These are phyloP conservation scores for Diplodus sargus DNA, from an alignment of 2,797 vertebrate genomes.

Conservation along the genomic window DNA sequence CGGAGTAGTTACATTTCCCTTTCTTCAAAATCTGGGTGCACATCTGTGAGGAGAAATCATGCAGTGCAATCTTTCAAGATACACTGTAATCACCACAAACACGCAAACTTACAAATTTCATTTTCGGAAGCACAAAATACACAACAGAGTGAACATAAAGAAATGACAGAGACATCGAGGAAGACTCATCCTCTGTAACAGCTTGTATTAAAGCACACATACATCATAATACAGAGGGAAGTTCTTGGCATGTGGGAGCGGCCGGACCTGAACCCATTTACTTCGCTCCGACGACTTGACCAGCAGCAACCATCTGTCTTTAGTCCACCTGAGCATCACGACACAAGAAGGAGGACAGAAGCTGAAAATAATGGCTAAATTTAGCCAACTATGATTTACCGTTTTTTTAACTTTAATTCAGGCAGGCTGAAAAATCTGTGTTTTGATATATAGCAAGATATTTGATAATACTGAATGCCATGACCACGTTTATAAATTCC, in stretches of 20 bases:
- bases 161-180: not conserved
- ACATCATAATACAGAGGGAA: conserved; percentile 94
- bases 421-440: not conserved
- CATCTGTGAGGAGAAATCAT: conserved; percentile 81
- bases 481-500: not conserved
- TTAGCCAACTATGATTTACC: not conserved
- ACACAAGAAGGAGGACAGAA: not conserved
- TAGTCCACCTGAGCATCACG: conserved; percentile 88
- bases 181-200: not conserved
- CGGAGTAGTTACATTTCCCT: conserved; percentile 91
- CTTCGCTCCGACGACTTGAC: conserved; percentile 91
- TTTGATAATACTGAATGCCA: not conserved
- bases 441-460: not conserved
- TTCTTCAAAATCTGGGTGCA: conserved; percentile 91
- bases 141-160: not conserved
- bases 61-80: not conserved
- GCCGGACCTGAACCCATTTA: conserved; percentile 94
- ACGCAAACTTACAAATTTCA: not conserved
- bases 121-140: not conserved
- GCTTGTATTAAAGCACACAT: conserved; percentile 58
- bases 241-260: conserved; percentile 90
- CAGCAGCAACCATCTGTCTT: conserved; percentile 91
- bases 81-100: not conserved
- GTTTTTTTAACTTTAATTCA: not conserved
- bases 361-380: not conserved